Conservation (phyloP, 1,140 invertebrate species). For the Pogonus chalceus region DNA sequence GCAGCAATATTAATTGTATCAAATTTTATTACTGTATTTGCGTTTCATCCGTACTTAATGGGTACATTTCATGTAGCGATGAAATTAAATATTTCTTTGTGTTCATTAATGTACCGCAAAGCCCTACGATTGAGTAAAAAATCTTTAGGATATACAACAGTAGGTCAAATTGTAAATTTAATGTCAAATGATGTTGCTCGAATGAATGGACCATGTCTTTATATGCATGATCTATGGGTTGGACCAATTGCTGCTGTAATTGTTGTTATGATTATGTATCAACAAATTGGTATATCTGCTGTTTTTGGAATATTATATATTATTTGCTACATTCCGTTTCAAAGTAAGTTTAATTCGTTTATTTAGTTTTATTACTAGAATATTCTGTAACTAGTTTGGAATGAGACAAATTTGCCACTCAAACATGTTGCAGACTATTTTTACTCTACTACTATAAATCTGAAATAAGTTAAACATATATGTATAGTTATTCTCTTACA, state of each 20-base stretch:
- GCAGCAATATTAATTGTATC: conserved; percentile 55
- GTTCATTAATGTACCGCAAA: conserved; percentile 75
- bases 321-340: conserved; percentile 74
- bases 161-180: conserved; percentile 84
- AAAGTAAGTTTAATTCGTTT: conserved; percentile 59
- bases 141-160: conserved; percentile 66
- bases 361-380: too few relatives aligned
- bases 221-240: conserved; percentile 69
- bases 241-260: conserved; percentile 73
- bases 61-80: conserved; percentile 64
- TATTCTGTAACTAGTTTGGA: too few relatives aligned
- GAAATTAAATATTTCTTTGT: conserved; percentile 69
- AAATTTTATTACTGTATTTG: conserved; percentile 56
- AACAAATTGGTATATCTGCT: conserved; percentile 63
- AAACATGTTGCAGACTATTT: too few relatives aligned
- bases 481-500: too few relatives aligned
- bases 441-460: too few relatives aligned
- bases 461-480: too few relatives aligned
- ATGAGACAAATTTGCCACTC: too few relatives aligned
- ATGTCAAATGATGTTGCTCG: conserved; percentile 80
- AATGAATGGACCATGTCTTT: conserved; percentile 58
- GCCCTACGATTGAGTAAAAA: conserved; percentile 57
- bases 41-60: conserved; percentile 72
- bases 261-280: conserved; percentile 68
- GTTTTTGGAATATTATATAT: conserved; percentile 70